Evolutionary conservation across 2,113 vertebrate genomes (phyloP).

Genomic region (Helogale parvula): DNA sequence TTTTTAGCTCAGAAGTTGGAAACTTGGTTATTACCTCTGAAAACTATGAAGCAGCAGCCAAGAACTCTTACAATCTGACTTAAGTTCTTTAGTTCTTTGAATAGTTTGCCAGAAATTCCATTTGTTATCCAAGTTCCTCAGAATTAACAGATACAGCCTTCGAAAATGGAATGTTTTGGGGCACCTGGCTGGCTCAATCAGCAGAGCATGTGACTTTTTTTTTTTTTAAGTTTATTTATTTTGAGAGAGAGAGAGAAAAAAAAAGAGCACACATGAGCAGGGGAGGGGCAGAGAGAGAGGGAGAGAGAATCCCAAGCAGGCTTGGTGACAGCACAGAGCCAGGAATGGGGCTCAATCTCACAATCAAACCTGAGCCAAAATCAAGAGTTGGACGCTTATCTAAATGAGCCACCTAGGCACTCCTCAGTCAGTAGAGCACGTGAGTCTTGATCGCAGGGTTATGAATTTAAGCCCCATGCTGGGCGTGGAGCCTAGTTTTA

Average conservation of each 20-base stretch:
- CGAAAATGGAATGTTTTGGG: background rate
- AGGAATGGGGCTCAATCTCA: too few relatives aligned
- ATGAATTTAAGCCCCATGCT: background rate
- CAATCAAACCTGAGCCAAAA: too few relatives aligned
- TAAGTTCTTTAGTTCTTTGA: conserved; percentile 16
- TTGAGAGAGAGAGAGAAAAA: too few relatives aligned
- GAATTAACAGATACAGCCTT: background rate
- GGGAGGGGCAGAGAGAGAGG: too few relatives aligned
- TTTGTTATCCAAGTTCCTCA: background rate
- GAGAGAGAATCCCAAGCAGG: too few relatives aligned
- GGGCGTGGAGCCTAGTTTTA: background rate
- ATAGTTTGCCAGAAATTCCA: conserved; percentile 19
- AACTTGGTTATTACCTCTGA: conserved; percentile 4
- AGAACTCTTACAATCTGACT: background rate
- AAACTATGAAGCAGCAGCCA: background rate
- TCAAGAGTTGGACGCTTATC: too few relatives aligned
- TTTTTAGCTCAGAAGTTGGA: conserved; percentile 29
- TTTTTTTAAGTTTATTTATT: too few relatives aligned
- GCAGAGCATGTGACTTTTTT: background rate
- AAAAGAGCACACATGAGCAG: too few relatives aligned
- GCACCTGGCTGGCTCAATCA: background rate
- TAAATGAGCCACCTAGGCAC: too few relatives aligned
- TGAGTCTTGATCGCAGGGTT: background rate
- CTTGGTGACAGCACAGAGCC: too few relatives aligned
- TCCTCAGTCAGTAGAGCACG: background rate